These are phyloP conservation scores for Uropsilus gracilis DNA, from an alignment of 2,113 vertebrate genomes.

Conservation along the genomic window DNA sequence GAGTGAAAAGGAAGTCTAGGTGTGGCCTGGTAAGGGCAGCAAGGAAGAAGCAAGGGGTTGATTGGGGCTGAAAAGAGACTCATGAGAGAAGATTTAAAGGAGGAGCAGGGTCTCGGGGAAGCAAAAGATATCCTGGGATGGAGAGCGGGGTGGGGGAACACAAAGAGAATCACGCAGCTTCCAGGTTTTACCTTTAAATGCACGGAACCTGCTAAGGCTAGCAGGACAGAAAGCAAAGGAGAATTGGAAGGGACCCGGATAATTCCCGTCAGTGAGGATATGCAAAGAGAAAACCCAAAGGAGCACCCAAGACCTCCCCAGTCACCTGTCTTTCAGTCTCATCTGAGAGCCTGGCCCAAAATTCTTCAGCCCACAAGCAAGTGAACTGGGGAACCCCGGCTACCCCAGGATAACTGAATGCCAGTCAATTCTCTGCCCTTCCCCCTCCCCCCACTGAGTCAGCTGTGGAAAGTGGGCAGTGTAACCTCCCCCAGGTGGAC, in stretches of 20 bases:
- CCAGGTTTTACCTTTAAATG: not conserved
- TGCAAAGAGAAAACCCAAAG: not conserved
- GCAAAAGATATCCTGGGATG: not conserved
- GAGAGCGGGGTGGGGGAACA: too few species aligned
- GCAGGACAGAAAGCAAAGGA: not conserved
- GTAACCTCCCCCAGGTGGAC: not conserved
- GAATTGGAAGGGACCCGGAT: accelerated
- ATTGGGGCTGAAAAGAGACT: not conserved
- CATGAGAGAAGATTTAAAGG: not conserved
- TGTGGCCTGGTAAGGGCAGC: not conserved
- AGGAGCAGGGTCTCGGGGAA: not conserved
- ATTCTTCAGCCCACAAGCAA: not conserved
- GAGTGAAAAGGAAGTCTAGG: not conserved
- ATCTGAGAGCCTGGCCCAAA: not conserved
- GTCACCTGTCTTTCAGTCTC: not conserved
- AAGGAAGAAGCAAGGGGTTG: not conserved
- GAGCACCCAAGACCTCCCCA: accelerated
- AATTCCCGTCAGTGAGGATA: not conserved
- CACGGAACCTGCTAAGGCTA: not conserved
- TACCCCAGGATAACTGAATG: too few species aligned
- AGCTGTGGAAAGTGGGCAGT: not conserved
- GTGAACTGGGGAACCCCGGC: not conserved
- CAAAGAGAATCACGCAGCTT: not conserved
- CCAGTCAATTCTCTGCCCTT: not conserved
- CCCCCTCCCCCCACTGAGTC: not conserved